Conservation (phyloP, 2,113 vertebrate genomes). For the Nipponia nippon region DNA sequence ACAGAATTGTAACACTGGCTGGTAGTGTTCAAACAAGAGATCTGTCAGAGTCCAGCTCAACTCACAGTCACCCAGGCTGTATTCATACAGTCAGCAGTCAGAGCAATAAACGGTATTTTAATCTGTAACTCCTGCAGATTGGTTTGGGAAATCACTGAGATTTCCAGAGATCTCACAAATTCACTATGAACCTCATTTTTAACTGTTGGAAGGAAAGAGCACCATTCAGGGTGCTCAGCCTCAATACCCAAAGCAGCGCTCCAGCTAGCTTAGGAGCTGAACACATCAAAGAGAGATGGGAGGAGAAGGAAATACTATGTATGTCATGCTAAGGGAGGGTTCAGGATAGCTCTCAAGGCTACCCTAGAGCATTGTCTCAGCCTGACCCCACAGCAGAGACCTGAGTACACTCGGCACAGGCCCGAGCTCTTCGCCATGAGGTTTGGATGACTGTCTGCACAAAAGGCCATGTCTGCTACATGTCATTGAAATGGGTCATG, state of each 20-base stretch:
- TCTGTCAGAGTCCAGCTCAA: neutral
- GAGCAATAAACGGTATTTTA: neutral
- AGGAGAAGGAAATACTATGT: neutral
- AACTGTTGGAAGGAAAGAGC: neutral
- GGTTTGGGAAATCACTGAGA: neutral
- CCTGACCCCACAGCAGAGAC: neutral
- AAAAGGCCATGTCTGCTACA: neutral
- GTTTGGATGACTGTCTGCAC: neutral
- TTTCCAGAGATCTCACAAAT: neutral
- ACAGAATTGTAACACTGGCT: neutral
- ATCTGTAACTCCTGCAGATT: neutral
- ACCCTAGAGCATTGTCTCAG: neutral
- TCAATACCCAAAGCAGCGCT: neutral
- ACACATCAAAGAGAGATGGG: neutral
- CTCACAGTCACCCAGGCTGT: neutral
- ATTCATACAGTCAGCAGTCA: neutral
- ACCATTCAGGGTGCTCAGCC: neutral
- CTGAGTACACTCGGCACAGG: accelerated
- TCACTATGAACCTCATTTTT: neutral
- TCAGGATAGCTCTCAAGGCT: neutral
- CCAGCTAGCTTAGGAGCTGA: neutral
- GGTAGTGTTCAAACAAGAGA: neutral
- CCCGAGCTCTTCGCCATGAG: neutral
- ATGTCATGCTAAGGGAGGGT: neutral
- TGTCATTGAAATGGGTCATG: neutral